Conservation (phyloP, 1,140 invertebrate genomes). For the Oryctes rhinoceros region DNA sequence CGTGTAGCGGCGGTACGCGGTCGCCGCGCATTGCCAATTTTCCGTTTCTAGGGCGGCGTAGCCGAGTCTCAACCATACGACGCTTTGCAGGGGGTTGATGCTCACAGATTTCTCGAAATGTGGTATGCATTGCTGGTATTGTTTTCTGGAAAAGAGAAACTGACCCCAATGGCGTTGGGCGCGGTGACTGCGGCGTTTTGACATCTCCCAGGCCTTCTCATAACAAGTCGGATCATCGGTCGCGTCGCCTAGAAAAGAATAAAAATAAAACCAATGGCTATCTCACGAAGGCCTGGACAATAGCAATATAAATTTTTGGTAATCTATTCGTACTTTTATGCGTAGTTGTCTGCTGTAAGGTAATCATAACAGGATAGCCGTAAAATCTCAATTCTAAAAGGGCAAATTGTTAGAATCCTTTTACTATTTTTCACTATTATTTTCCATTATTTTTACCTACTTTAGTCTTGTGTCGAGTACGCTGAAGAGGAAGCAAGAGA, state of each 20-base stretch:
- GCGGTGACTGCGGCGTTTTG: constrained; percentile 78
- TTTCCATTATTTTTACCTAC: too few relatives aligned
- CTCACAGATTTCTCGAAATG: constrained; percentile 83
- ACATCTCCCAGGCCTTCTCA: constrained; percentile 90
- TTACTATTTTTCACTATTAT: too few relatives aligned
- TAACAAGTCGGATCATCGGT: constrained; percentile 85
- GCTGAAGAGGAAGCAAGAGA: too few relatives aligned
- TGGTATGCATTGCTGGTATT: constrained; percentile 79
- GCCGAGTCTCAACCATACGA: constrained; percentile 86
- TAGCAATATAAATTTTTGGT: too few relatives aligned
- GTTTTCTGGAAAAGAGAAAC: constrained; percentile 77
- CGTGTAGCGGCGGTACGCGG: constrained; percentile 87
- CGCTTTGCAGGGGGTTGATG: constrained; percentile 85
- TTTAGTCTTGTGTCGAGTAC: too few relatives aligned
- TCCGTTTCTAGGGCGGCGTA: constrained; percentile 82
- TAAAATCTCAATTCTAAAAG: too few relatives aligned
- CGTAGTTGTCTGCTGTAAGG: too few relatives aligned
- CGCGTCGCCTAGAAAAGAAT: constrained; percentile 64
- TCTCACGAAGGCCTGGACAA: too few relatives aligned
- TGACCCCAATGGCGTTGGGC: constrained; percentile 86
- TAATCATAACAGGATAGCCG: too few relatives aligned
- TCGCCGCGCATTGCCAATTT: constrained; percentile 84
- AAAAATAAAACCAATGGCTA: too few relatives aligned
- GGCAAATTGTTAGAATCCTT: too few relatives aligned
- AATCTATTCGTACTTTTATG: too few relatives aligned